These are phyloP conservation scores for Ips nitidus DNA, from an alignment of 1,140 invertebrate species.

Conservation along the genomic window DNA sequence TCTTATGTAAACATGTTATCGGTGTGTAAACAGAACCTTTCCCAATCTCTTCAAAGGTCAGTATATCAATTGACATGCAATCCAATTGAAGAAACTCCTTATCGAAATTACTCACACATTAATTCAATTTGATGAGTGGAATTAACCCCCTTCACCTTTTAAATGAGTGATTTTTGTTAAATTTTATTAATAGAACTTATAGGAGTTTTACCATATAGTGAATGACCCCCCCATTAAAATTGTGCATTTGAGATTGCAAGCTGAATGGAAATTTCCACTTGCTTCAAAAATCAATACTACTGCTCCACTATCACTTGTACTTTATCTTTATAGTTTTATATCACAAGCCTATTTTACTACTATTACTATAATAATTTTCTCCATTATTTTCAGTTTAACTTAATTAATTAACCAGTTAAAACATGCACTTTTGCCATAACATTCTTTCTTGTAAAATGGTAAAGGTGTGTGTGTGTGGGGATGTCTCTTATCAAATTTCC, in stretches of 20 bases:
- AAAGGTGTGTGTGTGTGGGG: background rate
- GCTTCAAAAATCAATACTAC: constrained; percentile 21
- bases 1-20: constrained; percentile 43
- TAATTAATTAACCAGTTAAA: background rate
- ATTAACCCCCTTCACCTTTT: constrained; percentile 21
- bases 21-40: constrained; percentile 43
- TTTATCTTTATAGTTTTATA: background rate
- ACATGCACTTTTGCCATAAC: too few species aligned
- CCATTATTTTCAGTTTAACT: background rate
- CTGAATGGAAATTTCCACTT: constrained; percentile 26
- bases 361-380: too few species aligned
- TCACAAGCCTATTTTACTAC: background rate
- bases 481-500: background rate
- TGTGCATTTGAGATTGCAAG: background rate
- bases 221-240: background rate
- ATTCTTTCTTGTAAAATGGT: background rate
- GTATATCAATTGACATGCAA: constrained; percentile 33
- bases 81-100: constrained; percentile 20
- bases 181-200: constrained; percentile 3
- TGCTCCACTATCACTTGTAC: background rate
- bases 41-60: constrained; percentile 45
- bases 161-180: constrained; percentile 8
- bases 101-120: constrained; percentile 19
- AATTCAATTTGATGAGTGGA: constrained; percentile 7
- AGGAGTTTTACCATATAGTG: background rate